These are phyloP conservation scores for Papilio polyxenes DNA, from an alignment of 1,140 invertebrate species.

Conservation along the genomic window DNA sequence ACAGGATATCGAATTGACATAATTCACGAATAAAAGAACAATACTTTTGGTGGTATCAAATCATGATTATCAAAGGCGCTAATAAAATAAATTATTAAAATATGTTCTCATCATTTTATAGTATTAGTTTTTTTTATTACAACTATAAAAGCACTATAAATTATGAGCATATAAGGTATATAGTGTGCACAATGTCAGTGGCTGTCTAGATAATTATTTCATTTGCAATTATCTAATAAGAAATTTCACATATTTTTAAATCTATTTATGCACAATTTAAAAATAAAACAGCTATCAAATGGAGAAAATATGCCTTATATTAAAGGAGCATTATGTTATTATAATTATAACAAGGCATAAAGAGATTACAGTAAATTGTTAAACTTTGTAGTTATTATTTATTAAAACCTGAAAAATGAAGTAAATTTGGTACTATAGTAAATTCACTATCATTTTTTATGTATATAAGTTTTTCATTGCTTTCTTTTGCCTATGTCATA, in stretches of 20 bases:
- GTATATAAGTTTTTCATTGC: too few species aligned
- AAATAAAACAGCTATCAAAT: neutral
- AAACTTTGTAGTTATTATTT: neutral
- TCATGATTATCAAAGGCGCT: neutral
- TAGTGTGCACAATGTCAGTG: neutral
- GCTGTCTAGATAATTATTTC: conserved; percentile 11
- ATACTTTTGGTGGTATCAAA: neutral
- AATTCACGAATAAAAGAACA: neutral
- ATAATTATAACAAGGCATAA: neutral
- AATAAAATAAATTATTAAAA: neutral
- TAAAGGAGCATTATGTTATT: neutral
- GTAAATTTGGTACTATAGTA: too few species aligned
- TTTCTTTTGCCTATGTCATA: too few species aligned
- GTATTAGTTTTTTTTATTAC: conserved; percentile 1
- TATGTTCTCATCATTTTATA: neutral
- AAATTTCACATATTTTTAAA: neutral
- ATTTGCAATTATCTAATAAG: neutral
- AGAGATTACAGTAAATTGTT: neutral
- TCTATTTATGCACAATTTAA: neutral
- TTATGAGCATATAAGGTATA: neutral
- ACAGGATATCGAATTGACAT: conserved; percentile 18
- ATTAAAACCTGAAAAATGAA: too few species aligned
- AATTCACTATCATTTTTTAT: too few species aligned
- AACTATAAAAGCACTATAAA: neutral
- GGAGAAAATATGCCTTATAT: neutral